Base-by-base conservation (phyloP, 2,113 vertebrate species). In the Daubentonia madagascariensis region DNA sequence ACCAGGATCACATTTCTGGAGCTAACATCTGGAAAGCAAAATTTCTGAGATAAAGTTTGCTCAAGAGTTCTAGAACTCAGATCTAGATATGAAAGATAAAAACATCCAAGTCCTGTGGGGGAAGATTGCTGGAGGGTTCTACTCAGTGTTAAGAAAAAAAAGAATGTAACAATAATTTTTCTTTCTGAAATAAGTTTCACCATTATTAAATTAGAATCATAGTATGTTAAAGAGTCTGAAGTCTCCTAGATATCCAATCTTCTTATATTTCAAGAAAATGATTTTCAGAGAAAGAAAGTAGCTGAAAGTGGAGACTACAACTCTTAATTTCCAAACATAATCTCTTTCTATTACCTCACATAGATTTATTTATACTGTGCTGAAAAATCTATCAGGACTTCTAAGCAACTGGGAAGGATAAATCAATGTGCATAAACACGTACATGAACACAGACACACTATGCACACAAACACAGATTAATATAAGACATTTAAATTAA, bases 401-500 rank as follows among this genome's bases (percentile, higher is more conserved):
- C 61, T 18, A 65, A n/a, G 28, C 30, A 94, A 73, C 7, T 22
- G 68, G 48, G 4, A 96, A 79, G 28, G 84, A 28, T 73, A 93
- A 85, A 67, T 81, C 48, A 28, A 65, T 91, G 14, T 63, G 3
- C 59, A 67, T 22, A 81, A 92, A 70, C n/a, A 95, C 1, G 0
- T 50, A 70, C 65, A 28, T 76, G 22, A 84, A 85, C 22, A 65
- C 16, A 89, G 48, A 85, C 1, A 67, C 0, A 72, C 14, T 83
- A 59, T 16, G 75, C 22, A 81, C 8, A 43, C 37, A 91, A 81
- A 90, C 4, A 57, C 20, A 32, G 23, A 95, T 89, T 91, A 87
- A 97, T 59, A n/a, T n/a, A 88, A 84, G 40, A 83, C 30, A 93
- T 85, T 96, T 45, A 79, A 95, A 97, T 87, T 97, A 95, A 81